Base-by-base conservation (phyloP, 2,113 vertebrate genomes). In the Notothenia coriiceps region DNA sequence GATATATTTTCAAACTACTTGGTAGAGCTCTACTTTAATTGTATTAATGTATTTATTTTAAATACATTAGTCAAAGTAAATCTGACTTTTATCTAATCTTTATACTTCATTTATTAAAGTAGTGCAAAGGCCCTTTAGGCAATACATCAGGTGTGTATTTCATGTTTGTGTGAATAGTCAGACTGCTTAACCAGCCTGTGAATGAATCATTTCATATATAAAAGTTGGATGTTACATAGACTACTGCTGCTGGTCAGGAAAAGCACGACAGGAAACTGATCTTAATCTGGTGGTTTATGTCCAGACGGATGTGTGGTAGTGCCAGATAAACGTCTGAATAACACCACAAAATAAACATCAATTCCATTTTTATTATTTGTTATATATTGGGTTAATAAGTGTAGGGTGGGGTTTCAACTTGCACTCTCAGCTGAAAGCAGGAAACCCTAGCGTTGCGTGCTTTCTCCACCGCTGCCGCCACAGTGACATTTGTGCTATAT, bases 401-500 rank as follows among this genome's bases (percentile, higher is more conserved):
- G 55, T 25, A 18, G 4, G 1, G 20, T 20, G 17, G 12, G 40
- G 10, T 54, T 44, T n/a, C 22, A 74, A n/a, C 18, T 67, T 59
- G 40, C 51, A 0, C 2, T 18, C 35, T 40, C 60, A 22, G 49
- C 6, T 52, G 18, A 55, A 78, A 74, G 44, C 73, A 68, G 57
- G 70, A 79, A 83, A 74, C 68, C 79, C 56, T 54, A 40, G 57
- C 56, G 40, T 25, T 59, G 55, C 50, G 55, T 5, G 7, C 20
- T 62, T 18, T 59, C 54, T 64, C 10, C 22, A 44, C 35, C 20
- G 1, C 47, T 33, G 64, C 64, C 61, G 10, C 46, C 51, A 4
- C 50, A 6, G 75, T 74, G 47, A 77, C 68, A n/a, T 60, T 56
- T 85, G 68, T 61, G 52, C 68, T 62, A 6, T 35, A 63, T 68